Evolutionary conservation across 2,888 invertebrate species (phyloP).

Genomic region (Leptinotarsa peninsularis): DNA sequence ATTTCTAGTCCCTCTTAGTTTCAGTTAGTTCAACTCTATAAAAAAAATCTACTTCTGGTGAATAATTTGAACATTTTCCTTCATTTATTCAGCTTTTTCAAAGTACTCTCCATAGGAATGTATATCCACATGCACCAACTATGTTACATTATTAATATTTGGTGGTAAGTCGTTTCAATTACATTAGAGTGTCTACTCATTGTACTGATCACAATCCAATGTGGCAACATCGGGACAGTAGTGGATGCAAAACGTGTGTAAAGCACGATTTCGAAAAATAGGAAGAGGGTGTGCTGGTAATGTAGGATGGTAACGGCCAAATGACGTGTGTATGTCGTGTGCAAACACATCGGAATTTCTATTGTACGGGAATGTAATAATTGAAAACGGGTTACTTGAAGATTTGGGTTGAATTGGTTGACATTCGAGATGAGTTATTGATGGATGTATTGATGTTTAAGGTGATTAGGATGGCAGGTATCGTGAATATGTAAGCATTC

Average conservation of each 20-base stretch:
- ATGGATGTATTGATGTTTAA: slow-evolving; percentile 4
- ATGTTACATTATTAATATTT: too few species aligned
- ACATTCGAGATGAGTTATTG: slow-evolving; percentile 16
- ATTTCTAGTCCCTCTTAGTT: too few species aligned
- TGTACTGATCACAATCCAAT: background rate
- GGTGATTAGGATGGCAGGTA: slow-evolving; percentile 1
- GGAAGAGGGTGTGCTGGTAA: slow-evolving; percentile 28
- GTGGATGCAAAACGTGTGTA: slow-evolving; percentile 37
- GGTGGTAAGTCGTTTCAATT: too few species aligned
- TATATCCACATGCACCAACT: too few species aligned
- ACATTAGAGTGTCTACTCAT: background rate
- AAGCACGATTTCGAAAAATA: slow-evolving; percentile 32
- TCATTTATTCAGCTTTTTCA: too few species aligned
- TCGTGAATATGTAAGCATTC: background rate
- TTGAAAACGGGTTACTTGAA: slow-evolving; percentile 19
- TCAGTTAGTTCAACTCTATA: too few species aligned
- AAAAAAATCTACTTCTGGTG: too few species aligned
- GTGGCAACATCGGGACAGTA: slow-evolving; percentile 17
- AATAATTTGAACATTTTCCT: too few species aligned
- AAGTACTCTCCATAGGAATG: too few species aligned
- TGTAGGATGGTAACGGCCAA: slow-evolving; percentile 28
- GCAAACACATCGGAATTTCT: slow-evolving; percentile 25
- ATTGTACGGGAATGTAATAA: slow-evolving; percentile 16
- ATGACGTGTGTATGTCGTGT: slow-evolving; percentile 38
- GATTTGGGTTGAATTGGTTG: background rate